Evolutionary conservation across 1,140 invertebrate genomes (phyloP), one percentile per base, ranked within the genome.

Genomic region (Proales similis): DNA sequence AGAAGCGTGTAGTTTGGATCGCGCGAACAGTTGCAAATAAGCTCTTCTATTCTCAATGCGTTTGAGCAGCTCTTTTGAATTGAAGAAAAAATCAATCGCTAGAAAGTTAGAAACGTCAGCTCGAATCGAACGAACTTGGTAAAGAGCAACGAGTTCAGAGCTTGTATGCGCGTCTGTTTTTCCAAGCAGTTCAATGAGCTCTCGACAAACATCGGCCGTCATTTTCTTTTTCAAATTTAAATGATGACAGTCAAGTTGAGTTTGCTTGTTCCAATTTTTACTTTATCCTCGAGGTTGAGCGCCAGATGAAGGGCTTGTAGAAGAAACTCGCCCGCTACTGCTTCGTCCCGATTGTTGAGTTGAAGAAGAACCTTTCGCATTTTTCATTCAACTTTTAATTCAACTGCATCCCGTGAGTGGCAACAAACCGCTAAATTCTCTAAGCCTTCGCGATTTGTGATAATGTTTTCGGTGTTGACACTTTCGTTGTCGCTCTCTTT

Each of bases 1-100:
- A 57, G 20, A 9, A 57, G 5, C 7, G 51, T 42, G 19, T 57
- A 42, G 39, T 57, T 57, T 1, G 51, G 51, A 57, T 57, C 45
- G 2, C 39, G 29, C 27, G 51, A 57, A 42, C 51, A 42, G 27
- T 57, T 57, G 3, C 14, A 6, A 24, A 57, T 42, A 24, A 57
- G 17, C 17, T n/a, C 22, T 20, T 57, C 51, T 29, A 26, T 27
- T 42, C 45, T 42, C 0, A 57, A 17, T n/a, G 51, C 26, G 22
- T 1, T 42, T 12, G 38, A 24, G 22, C 27, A 39, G 22, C 51
- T 57, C 51, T 57, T 36, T 36, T 36, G 9, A 9, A 9, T 36
- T 36, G 17, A 36, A 53, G 38, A 20, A 49, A 53, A 36, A 7
- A 14, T 19, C 24, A 38, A 38, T 20, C 38, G 12, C 22, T 9